phyloP scores from a whole-genome alignment of 2,797 vertebrate species.

The Artibeus jamaicensis region DNA sequence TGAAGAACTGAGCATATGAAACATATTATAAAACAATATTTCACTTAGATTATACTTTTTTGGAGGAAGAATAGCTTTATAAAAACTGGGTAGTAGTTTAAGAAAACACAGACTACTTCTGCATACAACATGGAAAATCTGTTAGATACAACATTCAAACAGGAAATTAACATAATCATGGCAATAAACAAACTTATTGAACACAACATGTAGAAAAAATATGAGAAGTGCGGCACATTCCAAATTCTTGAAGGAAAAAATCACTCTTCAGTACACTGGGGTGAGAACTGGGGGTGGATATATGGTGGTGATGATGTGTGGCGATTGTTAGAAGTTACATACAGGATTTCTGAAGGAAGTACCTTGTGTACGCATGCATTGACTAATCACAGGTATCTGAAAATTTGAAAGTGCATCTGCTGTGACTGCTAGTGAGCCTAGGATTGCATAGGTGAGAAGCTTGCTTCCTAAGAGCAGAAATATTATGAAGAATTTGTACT shows the following conservation, averaged over 20 bases:
- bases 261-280: neutral
- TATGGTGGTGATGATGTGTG: neutral
- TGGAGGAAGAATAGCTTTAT: neutral
- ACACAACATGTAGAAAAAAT: neutral
- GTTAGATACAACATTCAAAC: neutral
- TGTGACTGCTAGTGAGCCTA: neutral
- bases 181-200: neutral
- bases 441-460: neutral
- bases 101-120: neutral
- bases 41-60: neutral
- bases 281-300: neutral
- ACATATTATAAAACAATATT: neutral
- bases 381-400: neutral
- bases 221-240: neutral
- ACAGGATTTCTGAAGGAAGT: neutral
- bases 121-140: neutral
- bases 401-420: conserved; percentile 37
- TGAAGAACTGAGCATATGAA: neutral
- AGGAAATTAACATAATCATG: neutral
- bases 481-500: neutral
- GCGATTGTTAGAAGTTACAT: neutral
- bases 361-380: neutral
- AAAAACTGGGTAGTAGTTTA: neutral
- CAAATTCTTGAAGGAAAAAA: neutral
- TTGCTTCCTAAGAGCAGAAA: neutral